Conservation (phyloP, 2,113 vertebrate species). For the Chaenocephalus aceratus region DNA sequence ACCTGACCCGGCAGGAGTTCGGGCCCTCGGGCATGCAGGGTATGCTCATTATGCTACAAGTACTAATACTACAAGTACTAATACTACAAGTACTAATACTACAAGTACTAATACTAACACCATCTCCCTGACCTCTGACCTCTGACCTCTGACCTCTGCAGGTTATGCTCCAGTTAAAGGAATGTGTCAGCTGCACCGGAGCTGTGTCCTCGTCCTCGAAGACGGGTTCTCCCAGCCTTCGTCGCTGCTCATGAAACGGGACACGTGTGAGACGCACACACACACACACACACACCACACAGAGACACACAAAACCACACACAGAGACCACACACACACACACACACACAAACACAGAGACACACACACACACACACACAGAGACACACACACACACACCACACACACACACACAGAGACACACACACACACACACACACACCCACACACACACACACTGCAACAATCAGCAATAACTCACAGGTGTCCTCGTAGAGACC, state of each 20-base stretch:
- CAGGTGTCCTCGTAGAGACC: too few species aligned
- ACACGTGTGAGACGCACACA: slow-evolving; percentile 89
- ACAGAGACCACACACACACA: too few species aligned
- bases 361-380: too few species aligned
- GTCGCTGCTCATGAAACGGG: slow-evolving; percentile 96
- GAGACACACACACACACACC: too few species aligned
- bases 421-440: not conserved
- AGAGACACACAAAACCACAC: too few species aligned
- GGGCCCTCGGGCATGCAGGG: slow-evolving; percentile 95
- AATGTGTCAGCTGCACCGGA: slow-evolving; percentile 94
- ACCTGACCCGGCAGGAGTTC: slow-evolving; percentile 95
- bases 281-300: too few species aligned
- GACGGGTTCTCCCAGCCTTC: slow-evolving; percentile 95
- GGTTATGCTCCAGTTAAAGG: slow-evolving; percentile 95
- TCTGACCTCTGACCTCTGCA: slow-evolving; percentile 58
- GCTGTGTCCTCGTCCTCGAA: slow-evolving; percentile 94
- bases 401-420: too few species aligned
- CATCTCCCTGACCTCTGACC: slow-evolving; percentile 94
- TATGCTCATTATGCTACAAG: not conserved
- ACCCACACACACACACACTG: not conserved
- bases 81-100: too few species aligned
- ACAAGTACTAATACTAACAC: slow-evolving; percentile 69
- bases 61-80: too few species aligned
- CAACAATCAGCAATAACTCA: too few species aligned
- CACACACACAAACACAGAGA: too few species aligned